Evolutionary conservation across 1,140 invertebrate species (phyloP).

Genomic region (Drosophila virilis): DNA sequence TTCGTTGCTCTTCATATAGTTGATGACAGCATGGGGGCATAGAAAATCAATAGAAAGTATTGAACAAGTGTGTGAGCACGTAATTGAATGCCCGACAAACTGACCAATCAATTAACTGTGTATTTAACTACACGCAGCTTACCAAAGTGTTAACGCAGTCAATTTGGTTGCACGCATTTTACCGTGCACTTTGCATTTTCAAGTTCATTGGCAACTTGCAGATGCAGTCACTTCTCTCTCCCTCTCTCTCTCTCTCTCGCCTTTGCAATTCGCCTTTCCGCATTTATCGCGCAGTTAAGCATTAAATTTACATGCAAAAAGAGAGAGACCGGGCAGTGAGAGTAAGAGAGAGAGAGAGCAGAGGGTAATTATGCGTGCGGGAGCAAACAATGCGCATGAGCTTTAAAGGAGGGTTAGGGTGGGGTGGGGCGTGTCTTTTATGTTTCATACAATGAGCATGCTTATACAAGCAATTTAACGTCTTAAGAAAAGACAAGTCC

Average conservation of each 20-base stretch:
- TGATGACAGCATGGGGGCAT: conserved; percentile 38
- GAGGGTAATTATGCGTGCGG: background rate
- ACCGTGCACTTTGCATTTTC: conserved; percentile 25
- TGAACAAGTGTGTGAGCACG: background rate
- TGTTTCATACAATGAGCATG: background rate
- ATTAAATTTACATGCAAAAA: conserved; percentile 8
- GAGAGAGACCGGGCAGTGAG: conserved; percentile 4
- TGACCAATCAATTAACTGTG: conserved; percentile 16
- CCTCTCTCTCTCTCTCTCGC: background rate
- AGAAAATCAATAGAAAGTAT: conserved; percentile 63
- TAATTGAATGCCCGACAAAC: conserved; percentile 39
- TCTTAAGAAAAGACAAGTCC: no score
- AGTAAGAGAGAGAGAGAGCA: conserved; percentile 22
- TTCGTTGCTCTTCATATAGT: conserved; percentile 36
- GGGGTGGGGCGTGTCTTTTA: conserved; percentile 7
- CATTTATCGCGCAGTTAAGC: conserved; percentile 30
- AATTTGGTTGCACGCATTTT: conserved; percentile 3
- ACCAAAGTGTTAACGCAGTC: background rate
- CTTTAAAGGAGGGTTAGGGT: conserved; percentile 7
- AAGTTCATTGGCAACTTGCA: conserved; percentile 68
- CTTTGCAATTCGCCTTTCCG: conserved; percentile 11
- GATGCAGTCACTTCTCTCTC: conserved; percentile 21
- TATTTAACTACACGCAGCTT: background rate
- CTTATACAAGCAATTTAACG: background rate
- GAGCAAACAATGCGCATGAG: conserved; percentile 21